Percentiles rank a stretch among this genome's conserved stretches.
These are phyloP conservation scores for Lithophane semibrunnea DNA, from an alignment of 2,888 invertebrate species.

Conservation along the genomic window DNA sequence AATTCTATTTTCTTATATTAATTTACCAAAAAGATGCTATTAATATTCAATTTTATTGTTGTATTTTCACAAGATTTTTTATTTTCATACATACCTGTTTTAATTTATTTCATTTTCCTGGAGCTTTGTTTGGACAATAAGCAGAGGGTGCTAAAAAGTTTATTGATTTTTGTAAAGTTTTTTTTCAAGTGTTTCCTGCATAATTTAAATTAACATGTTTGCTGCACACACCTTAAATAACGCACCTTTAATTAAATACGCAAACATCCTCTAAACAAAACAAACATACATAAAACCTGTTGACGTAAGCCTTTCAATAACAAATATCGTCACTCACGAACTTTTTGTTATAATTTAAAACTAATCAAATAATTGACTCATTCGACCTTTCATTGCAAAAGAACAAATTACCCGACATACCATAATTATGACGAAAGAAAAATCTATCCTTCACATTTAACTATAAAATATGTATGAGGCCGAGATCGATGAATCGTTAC, in stretches of 20 bases:
- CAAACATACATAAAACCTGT: conserved; percentile 3
- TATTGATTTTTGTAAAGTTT: background rate
- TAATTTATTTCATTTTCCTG: background rate
- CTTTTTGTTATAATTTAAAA: conserved; percentile 38
- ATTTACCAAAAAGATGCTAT: background rate
- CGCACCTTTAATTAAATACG: background rate
- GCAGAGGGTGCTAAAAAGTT: background rate
- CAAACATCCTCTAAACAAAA: conserved; percentile 1
- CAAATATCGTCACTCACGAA: background rate
- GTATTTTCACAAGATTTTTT: background rate
- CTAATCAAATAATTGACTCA: conserved; percentile 33
- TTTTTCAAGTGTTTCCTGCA: background rate
- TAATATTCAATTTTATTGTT: background rate
- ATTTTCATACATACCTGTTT: background rate
- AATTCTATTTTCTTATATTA: background rate
- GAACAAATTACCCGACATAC: conserved; percentile 17
- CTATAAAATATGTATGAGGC: conserved; percentile 6
- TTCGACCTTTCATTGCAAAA: conserved; percentile 38
- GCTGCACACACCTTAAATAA: background rate
- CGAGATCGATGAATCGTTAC: background rate
- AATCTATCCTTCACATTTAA: conserved; percentile 55
- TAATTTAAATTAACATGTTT: background rate
- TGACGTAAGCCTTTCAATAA: conserved; percentile 6
- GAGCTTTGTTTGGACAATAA: background rate
- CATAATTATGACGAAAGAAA: conserved; percentile 42